Base-by-base conservation (phyloP, 2,888 invertebrate genomes). In the Andrena marginata region DNA sequence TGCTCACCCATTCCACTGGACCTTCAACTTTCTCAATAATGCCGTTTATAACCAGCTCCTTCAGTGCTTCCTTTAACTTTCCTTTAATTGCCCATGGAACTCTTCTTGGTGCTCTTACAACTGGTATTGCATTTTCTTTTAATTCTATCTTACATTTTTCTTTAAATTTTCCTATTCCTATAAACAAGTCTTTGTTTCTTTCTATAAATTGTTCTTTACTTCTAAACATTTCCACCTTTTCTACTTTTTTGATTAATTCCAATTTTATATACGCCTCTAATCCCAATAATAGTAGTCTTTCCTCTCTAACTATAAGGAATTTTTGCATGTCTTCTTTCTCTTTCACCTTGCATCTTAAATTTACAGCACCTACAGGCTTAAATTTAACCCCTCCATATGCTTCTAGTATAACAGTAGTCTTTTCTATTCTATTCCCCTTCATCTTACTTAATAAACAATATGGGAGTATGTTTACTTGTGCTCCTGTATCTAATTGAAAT, bases 111-210 rank as follows among this genome's bases (percentile, higher is more conserved):
- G 54, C 54, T 54, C 54, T 54, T 23, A 0, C 54, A 23, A 54
- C 16, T 20, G 54, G 54, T 20, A 64, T 64, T 64, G 33, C 62
- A 20, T 54, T 13, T 29, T 29, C 56, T 20, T 13, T 20, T 13
- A 20, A 49, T 2, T 5, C 31, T 54, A 68, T 31, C 2, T 10
- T n/a, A 13, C 23, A 10, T 26, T 35, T 35, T 64, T 69, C 49
- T n/a, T 54, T 54, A 54, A 54, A 54, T 54, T 54, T 54, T 2
- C 54, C 54, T 8, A 23, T 54, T 54, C 54, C 54, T 54, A 8
- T 54, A 23, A 54, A 23, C 54, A 54, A 54, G 8, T 54, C 54
- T 20, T 20, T 54, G 20, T 54, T 54, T 20, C 20, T 54, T 8
- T 54, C 23, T 20, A 54, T 54, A 20, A 54, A 54, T 20, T 54